Conservation (phyloP, 2,113 vertebrate genomes). For the Centropus unirufus region DNA sequence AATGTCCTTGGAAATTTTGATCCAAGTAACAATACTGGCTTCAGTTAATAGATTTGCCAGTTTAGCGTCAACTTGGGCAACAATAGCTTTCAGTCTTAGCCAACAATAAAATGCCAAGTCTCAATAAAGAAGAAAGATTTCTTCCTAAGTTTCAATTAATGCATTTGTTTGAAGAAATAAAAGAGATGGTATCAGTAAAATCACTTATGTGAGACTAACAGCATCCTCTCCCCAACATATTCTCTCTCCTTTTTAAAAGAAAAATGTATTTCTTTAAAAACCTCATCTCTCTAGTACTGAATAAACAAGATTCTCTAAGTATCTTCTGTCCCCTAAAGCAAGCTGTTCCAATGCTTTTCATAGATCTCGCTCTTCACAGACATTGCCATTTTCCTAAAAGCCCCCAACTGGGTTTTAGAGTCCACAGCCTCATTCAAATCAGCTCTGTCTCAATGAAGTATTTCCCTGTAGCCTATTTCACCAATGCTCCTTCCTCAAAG, state of each 20-base stretch:
- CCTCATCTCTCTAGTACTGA: background rate
- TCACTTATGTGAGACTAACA: background rate
- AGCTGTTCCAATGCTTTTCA: background rate
- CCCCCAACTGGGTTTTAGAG: background rate
- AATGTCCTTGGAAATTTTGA: constrained; percentile 43
- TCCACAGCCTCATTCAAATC: background rate
- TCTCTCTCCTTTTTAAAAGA: background rate
- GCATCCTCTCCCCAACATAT: background rate
- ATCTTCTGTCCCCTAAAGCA: background rate
- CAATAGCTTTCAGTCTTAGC: constrained; percentile 38
- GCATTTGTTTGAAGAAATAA: constrained; percentile 27
- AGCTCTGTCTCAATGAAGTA: background rate
- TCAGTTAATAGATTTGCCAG: constrained; percentile 47
- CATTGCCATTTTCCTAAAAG: background rate
- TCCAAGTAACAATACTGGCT: constrained; percentile 58
- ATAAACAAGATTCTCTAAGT: background rate
- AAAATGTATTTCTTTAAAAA: background rate
- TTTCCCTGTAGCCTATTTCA: background rate
- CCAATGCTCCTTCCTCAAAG: background rate
- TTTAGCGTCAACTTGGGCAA: constrained; percentile 9
- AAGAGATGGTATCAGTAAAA: background rate
- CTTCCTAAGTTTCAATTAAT: constrained; percentile 27
- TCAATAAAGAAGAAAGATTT: constrained; percentile 10
- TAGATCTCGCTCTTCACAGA: background rate
- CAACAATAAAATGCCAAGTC: constrained; percentile 23